phyloP scores from a whole-genome alignment of 2,888 invertebrate genomes.

The Adelognathus sp. region DNA sequence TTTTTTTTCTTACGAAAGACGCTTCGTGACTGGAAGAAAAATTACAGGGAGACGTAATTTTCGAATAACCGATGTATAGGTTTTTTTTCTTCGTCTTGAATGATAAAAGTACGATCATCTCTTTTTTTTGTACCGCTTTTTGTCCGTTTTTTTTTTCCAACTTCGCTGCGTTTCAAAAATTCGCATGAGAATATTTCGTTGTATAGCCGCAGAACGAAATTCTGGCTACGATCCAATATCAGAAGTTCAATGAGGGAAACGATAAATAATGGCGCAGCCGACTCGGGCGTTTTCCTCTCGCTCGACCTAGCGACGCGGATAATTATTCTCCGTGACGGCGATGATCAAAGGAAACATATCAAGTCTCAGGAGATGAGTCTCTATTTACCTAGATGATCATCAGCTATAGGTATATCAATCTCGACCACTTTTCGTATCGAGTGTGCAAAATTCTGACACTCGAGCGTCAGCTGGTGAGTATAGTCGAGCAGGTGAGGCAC shows the following conservation, averaged over 20 bases:
- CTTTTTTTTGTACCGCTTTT: background rate
- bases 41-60: too few species aligned
- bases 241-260: constrained; percentile 48
- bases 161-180: background rate
- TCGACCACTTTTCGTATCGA: background rate
- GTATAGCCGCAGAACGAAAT: constrained; percentile 6
- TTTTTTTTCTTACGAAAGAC: too few species aligned
- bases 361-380: constrained; percentile 36
- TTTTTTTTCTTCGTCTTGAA: background rate
- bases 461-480: background rate
- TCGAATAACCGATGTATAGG: too few species aligned
- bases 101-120: too few species aligned
- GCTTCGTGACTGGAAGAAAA: too few species aligned
- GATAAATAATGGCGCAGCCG: constrained; percentile 37
- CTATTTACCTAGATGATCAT: constrained; percentile 20
- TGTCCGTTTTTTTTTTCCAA: background rate
- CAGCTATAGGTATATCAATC: background rate
- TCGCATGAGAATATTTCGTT: constrained; percentile 16
- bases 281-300: constrained; percentile 14
- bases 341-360: constrained; percentile 53
- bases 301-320: constrained; percentile 27
- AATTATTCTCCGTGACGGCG: constrained; percentile 47
- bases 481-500: too few species aligned
- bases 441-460: background rate
- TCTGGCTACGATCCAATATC: constrained; percentile 46